phyloP scores from a whole-genome alignment of 2,888 invertebrate genomes.

The Drosophila tripunctata region DNA sequence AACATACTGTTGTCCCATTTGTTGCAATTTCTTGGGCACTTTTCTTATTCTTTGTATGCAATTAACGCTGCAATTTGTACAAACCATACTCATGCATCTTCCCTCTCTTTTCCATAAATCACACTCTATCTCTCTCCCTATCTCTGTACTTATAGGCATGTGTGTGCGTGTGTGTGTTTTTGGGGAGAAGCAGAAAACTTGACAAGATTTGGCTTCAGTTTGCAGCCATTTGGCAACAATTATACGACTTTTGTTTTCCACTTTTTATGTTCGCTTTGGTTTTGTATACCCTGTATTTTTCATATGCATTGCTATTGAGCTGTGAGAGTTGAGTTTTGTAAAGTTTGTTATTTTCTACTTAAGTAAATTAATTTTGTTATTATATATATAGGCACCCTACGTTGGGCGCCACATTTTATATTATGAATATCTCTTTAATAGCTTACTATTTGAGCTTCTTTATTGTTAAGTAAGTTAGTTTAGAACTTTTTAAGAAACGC shows the following conservation, averaged over 20 bases:
- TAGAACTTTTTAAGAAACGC: no score
- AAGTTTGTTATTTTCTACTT: neutral
- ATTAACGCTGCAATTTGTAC: constrained; percentile 76
- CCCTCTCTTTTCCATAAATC: constrained; percentile 16
- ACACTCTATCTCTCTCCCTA: neutral
- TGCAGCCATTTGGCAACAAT: constrained; percentile 66
- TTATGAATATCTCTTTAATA: no score
- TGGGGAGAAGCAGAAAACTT: constrained; percentile 17
- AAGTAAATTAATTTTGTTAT: no score
- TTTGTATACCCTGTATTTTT: constrained; percentile 23
- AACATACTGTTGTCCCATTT: constrained; percentile 54
- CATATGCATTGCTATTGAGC: no score
- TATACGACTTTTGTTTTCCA: constrained; percentile 57
- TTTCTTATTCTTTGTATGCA: constrained; percentile 74
- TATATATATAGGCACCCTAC: no score
- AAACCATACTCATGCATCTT: constrained; percentile 5
- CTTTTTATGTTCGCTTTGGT: constrained; percentile 42
- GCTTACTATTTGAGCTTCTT: no score
- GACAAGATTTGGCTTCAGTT: constrained; percentile 56
- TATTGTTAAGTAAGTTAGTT: no score
- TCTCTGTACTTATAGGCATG: neutral
- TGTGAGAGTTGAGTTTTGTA: neutral
- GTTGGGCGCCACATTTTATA: no score
- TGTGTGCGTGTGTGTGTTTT: neutral
- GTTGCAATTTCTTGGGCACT: constrained; percentile 74